Conservation (phyloP, 2,888 invertebrate genomes). For the Acrobasis suavella region DNA sequence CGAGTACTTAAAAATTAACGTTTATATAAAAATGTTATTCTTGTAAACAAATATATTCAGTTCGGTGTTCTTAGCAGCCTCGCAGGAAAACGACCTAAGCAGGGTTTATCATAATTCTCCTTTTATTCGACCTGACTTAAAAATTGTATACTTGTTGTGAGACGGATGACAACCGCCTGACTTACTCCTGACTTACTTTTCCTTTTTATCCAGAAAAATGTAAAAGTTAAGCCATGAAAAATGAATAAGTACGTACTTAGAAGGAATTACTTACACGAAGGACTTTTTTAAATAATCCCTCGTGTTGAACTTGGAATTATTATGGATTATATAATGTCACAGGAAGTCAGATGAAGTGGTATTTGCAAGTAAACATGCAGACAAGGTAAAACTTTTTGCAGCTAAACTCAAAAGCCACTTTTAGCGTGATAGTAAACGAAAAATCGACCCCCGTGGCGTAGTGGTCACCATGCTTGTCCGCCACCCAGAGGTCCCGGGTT, state of each 20-base stretch:
- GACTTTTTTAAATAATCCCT: slow-evolving; percentile 6
- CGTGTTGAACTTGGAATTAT: slow-evolving; percentile 7
- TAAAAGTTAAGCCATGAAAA: slow-evolving; percentile 20
- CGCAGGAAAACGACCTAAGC: slow-evolving; percentile 44
- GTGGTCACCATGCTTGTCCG: too few relatives aligned
- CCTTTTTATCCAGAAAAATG: slow-evolving; percentile 19
- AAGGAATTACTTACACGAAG: slow-evolving; percentile 19
- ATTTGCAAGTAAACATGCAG: neutral
- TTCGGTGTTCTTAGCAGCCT: slow-evolving; percentile 36
- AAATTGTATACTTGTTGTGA: slow-evolving; percentile 47
- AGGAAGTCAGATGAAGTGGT: neutral
- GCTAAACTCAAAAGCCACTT: too few relatives aligned
- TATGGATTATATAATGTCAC: neutral
- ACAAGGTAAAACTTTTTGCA: too few relatives aligned
- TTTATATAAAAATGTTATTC: too few relatives aligned
- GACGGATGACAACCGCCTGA: slow-evolving; percentile 30
- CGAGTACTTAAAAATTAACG: too few relatives aligned
- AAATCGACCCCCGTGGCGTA: too few relatives aligned
- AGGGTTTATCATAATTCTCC: slow-evolving; percentile 53
- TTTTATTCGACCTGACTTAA: slow-evolving; percentile 53
- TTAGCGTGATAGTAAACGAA: too few relatives aligned
- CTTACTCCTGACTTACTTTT: slow-evolving; percentile 37
- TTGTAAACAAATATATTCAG: slow-evolving; percentile 23
- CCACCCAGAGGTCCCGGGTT: too few relatives aligned
- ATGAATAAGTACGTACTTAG: slow-evolving; percentile 21